Conservation (phyloP, 64 coral and sea anemone species). For the Montipora sp. region DNA sequence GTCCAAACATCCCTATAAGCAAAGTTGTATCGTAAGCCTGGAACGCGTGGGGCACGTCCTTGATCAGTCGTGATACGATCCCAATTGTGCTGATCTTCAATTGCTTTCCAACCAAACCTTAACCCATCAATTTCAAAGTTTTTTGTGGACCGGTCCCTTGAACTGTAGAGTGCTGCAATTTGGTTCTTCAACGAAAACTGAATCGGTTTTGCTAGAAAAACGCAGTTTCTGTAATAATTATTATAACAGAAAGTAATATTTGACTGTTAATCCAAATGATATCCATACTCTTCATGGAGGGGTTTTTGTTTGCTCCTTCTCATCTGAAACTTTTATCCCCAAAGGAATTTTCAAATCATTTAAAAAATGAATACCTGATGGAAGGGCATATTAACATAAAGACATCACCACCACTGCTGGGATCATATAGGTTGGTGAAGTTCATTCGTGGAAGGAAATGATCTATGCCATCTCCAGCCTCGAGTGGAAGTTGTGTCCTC, state of each 20-base stretch:
- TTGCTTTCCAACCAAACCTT: conserved; percentile 5
- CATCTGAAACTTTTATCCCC: background rate
- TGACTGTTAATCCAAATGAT: conserved; percentile 2
- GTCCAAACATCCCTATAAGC: conserved; percentile 9
- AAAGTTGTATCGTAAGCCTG: background rate
- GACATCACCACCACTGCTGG: background rate
- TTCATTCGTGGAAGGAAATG: background rate
- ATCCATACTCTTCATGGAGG: background rate
- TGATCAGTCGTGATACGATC: background rate
- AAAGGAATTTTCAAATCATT: background rate
- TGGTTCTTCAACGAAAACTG: background rate
- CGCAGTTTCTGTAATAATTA: background rate
- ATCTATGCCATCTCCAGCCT: background rate
- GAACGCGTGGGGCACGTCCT: background rate
- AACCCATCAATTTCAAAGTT: conserved; percentile 8
- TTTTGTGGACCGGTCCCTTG: background rate
- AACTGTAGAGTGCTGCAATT: conserved; percentile 11
- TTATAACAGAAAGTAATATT: background rate
- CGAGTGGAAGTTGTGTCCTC: background rate
- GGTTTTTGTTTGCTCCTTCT: background rate
- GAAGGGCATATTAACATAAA: background rate
- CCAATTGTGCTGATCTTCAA: background rate
- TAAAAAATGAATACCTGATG: background rate
- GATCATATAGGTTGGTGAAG: background rate
- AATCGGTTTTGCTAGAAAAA: background rate